phyloP scores from a whole-genome alignment of 2,888 invertebrate genomes.

The Dryobotodes eremita region DNA sequence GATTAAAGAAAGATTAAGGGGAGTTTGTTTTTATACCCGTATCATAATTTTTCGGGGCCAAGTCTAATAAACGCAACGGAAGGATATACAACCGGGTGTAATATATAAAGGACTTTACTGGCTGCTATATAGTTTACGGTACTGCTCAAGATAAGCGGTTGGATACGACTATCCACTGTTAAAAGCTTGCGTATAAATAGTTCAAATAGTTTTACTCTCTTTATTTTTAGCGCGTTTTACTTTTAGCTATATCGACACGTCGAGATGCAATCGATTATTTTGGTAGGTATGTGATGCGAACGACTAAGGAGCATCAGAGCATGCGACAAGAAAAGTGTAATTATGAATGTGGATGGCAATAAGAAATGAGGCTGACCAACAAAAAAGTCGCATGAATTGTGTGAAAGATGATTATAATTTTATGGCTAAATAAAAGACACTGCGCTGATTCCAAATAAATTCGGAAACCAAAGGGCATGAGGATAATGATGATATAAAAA shows the following conservation, averaged over 20 bases:
- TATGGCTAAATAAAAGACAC: background rate
- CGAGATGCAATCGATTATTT: background rate
- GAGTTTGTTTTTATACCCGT: constrained; percentile 3
- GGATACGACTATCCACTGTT: background rate
- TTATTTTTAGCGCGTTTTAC: background rate
- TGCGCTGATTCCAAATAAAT: background rate
- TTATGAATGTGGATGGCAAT: too few relatives aligned
- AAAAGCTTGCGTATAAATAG: too few relatives aligned
- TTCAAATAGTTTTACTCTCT: background rate
- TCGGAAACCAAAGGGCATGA: background rate
- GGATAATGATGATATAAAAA: background rate
- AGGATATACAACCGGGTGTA: background rate
- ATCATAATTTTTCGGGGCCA: constrained; percentile 13
- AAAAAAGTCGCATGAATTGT: background rate
- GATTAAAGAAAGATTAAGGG: constrained; percentile 7
- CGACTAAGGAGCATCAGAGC: background rate
- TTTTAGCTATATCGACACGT: background rate
- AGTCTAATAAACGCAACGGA: constrained; percentile 13
- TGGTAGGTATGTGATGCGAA: background rate
- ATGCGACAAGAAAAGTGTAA: background rate
- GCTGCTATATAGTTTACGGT: constrained; percentile 33
- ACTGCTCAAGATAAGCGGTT: background rate
- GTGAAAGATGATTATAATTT: background rate
- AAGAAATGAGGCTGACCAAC: background rate
- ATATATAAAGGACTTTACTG: constrained; percentile 24